phyloP scores from a whole-genome alignment of 2,113 vertebrate species.

The Sciurus niger region DNA sequence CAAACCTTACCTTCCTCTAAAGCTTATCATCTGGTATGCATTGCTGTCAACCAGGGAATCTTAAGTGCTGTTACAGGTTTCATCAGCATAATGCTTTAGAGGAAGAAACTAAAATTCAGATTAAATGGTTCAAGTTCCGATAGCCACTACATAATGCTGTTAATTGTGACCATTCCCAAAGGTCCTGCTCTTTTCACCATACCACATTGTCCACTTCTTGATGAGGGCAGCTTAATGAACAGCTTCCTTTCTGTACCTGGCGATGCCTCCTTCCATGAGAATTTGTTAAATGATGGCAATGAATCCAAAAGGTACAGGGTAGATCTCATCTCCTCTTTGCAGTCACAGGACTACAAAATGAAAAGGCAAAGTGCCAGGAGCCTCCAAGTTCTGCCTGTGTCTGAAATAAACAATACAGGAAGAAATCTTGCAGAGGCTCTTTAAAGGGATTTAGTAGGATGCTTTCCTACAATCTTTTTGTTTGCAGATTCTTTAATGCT shows the following conservation, averaged over 20 bases:
- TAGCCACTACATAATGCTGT: not conserved
- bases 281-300: not conserved
- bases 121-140: not conserved
- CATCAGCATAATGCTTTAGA: not conserved
- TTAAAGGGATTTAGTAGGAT: not conserved
- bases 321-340: not conserved
- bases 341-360: not conserved
- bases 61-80: too few relatives aligned
- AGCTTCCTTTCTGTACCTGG: not conserved
- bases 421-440: not conserved
- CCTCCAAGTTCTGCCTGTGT: not conserved
- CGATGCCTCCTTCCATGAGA: not conserved
- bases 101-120: not conserved
- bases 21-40: not conserved
- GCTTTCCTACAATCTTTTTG: not conserved
- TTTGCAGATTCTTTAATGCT: conserved; percentile 17
- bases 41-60: not conserved
- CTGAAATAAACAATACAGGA: not conserved
- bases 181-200: not conserved
- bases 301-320: not conserved
- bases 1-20: not conserved
- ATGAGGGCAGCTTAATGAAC: not conserved
- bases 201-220: not conserved
- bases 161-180: not conserved
- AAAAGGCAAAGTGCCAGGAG: not conserved